phyloP scores from a whole-genome alignment of 2,113 vertebrate genomes.

The Piaya cayana region DNA sequence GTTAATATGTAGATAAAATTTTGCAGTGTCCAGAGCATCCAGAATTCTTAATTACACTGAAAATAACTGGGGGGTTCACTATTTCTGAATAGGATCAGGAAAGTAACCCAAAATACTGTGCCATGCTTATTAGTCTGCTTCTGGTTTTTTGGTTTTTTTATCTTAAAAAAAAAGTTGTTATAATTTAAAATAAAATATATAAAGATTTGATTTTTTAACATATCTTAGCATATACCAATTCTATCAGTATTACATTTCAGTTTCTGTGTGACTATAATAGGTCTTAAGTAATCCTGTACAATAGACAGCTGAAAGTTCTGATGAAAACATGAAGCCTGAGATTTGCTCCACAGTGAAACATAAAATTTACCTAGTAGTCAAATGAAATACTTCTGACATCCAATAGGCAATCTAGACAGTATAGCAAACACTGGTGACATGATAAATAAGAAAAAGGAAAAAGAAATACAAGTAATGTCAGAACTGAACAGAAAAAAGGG shows the following conservation, averaged over 20 bases:
- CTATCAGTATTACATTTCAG: neutral
- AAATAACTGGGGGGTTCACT: neutral
- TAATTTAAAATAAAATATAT: neutral
- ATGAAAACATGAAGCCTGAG: neutral
- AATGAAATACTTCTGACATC: neutral
- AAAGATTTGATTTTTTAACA: neutral
- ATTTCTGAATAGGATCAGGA: neutral
- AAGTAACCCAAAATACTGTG: neutral
- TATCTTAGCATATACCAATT: neutral
- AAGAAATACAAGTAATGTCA: neutral
- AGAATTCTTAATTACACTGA: neutral
- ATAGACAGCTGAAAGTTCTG: neutral
- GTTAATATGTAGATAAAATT: neutral
- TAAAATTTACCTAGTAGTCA: neutral
- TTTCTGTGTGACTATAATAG: neutral
- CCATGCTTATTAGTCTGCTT: neutral
- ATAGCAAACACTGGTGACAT: neutral
- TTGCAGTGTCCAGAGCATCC: neutral
- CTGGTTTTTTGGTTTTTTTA: neutral
- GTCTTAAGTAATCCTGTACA: neutral
- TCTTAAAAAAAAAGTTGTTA: neutral
- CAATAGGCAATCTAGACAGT: neutral
- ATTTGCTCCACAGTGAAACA: neutral
- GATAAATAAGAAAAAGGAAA: neutral
- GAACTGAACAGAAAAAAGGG: neutral